Evolutionary conservation across 2,888 invertebrate genomes (phyloP), one percentile per base, ranked within the genome.

Genomic region (Drosophila kokeensis): DNA sequence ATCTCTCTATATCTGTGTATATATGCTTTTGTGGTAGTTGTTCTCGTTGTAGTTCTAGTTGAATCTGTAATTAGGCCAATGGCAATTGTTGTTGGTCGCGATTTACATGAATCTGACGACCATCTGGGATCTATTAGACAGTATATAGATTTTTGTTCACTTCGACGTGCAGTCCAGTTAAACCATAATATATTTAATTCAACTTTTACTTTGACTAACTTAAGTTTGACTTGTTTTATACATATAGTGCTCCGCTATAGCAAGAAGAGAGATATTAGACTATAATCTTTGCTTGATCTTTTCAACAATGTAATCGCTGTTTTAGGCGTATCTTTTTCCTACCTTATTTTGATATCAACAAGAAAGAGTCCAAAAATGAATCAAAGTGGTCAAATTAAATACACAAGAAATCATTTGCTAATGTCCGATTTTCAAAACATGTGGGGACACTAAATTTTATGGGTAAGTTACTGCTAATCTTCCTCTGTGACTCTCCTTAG

Each of bases 21-120:
- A 48, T 67, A 1, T 24, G 55, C 63, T 32, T 32, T 50, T 60
- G 30, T 34, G 8, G 1, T 2, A 42, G 57, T 63, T 45, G n/a
- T n/a, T n/a, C n/a, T n/a, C n/a, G n/a, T n/a, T n/a, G 27, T 34
- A 15, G n/a, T 42, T 40, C 18, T 32, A 18, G 32, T 32, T 30
- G 30, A 34, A 15, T 21, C 60, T 66, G 73, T 76, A 76, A 83
- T 85, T 83, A 72, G 87, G 71, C 54, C 76, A 75, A 81, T 76
- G 81, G 24, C 66, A 79, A 62, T 27, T 53, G 30, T n/a, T 32
- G 52, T 50, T 66, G 29, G 55, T 49, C 62, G 55, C 48, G 21
- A 62, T 64, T 80, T 78, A 83, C 84, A 83, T 85, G 86, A 72
- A 79, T 76, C 76, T 13, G 50, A 13, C 53, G 50, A 13, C 53